Evolutionary conservation across 2,888 invertebrate species (phyloP), one percentile per base, ranked within the genome.

Genomic region (Emesis furor): DNA sequence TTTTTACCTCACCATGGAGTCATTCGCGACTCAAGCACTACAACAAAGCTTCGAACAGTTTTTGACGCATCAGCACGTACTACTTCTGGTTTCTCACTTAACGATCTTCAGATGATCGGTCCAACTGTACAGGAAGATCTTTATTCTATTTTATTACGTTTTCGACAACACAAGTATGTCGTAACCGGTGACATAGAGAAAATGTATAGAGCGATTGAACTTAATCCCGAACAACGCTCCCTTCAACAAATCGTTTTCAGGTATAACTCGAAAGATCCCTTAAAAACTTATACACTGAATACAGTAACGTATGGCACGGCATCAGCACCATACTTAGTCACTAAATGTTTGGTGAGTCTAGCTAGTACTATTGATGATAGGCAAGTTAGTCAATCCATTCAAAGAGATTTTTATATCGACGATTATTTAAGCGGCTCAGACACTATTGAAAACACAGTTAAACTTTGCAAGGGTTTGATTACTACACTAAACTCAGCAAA

Each of bases 271-370:
- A 32, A 42, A 12, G 30, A 88, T 51, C 79, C 80, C 6, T 42
- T 87, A 8, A 83, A 86, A 81, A 81, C 76, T 12, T 88, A 81
- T 55, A 84, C 39, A 14, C 12, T 86, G 8, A 89, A 88, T 17
- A 89, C 87, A 1, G 79, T 89, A 3, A 89, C 86, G 5, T 91
- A 89, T 59, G 89, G 89, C 10, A 89, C 85, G 7, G 84, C 89
- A 30, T 88, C 86, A 42, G 89, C 89, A 0, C 87, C 88, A 6
- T 89, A 86, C 62, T 35, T 89, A 72, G 89, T 86, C 0, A 90
- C 86, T 3, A 87, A 82, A 73, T 89, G 89, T 68, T 73, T 90
- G 30, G 73, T 80, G 0, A 69, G 67, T 1, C 76, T 90, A 0
- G 88, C 87, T 30, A 37, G 73, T 46, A 62, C 77, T n/a, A 73